phyloP scores from a whole-genome alignment of 2,797 vertebrate genomes.

The Brotogeris chrysoptera region DNA sequence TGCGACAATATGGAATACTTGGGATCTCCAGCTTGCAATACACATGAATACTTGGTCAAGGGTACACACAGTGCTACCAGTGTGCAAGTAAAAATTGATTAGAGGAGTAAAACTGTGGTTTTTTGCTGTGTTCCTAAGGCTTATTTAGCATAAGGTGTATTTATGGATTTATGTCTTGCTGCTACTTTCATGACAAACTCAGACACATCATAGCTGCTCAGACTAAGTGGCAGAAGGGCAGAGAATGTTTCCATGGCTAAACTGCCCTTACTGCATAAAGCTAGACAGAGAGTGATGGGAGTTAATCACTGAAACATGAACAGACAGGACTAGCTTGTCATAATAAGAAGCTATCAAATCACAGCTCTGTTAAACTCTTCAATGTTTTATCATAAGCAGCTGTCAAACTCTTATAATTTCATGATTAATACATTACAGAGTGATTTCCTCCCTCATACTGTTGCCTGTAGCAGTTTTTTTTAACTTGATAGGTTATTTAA shows the following conservation, averaged over 20 bases:
- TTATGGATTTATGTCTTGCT: not conserved
- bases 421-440: constrained; percentile 73
- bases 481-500: constrained; percentile 42
- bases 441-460: constrained; percentile 69
- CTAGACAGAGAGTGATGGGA: constrained; percentile 58
- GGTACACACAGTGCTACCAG: not conserved
- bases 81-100: not conserved
- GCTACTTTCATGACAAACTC: not conserved
- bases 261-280: not conserved
- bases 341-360: constrained; percentile 69
- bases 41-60: not conserved
- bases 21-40: not conserved
- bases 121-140: not conserved
- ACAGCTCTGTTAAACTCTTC: constrained; percentile 41
- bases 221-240: constrained; percentile 36
- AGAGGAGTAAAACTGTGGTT: not conserved
- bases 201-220: not conserved
- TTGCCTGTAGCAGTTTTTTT: constrained; percentile 38
- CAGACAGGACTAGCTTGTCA: constrained; percentile 64
- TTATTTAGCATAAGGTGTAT: not conserved
- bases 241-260: constrained; percentile 46
- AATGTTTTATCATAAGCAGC: constrained; percentile 58
- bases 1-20: not conserved
- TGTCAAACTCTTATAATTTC: constrained; percentile 64
- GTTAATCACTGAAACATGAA: constrained; percentile 70